Percentiles rank a stretch among this genome's conserved stretches.
Evolutionary conservation across 2,888 invertebrate species (phyloP).

Genomic region (Aleiodes leptofemur): DNA sequence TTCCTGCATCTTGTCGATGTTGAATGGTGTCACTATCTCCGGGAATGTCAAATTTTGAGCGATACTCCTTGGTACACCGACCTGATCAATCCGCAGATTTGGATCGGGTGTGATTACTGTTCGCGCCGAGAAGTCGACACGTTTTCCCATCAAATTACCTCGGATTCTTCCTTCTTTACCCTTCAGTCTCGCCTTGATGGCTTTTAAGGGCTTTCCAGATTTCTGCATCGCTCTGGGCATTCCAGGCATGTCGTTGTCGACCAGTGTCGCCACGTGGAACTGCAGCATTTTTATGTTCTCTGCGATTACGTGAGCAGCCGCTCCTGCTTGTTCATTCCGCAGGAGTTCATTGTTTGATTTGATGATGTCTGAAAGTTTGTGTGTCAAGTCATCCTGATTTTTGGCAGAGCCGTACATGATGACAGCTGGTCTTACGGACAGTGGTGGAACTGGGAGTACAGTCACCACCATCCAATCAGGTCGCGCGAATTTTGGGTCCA

Average conservation of each 20-base stretch:
- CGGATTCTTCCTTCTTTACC: conserved; percentile 99
- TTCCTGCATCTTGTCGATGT: conserved; percentile 96
- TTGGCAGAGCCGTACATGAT: conserved; percentile 99
- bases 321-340: conserved; percentile 96
- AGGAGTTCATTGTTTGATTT: conserved; percentile 97
- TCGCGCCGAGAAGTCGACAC: conserved; percentile 99
- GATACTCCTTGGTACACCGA: conserved; percentile 98
- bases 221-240: conserved; percentile 99
- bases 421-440: conserved; percentile 97
- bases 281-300: conserved; percentile 99
- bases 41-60: conserved; percentile 99
- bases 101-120: conserved; percentile 99
- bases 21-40: conserved; percentile 99
- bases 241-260: conserved; percentile 99
- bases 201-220: conserved; percentile 98
- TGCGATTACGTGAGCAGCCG: conserved; percentile 96
- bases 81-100: conserved; percentile 95
- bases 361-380: conserved; percentile 98
- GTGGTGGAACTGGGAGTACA: conserved; percentile 96
- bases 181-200: conserved; percentile 95
- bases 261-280: conserved; percentile 98
- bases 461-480: conserved; percentile 99
- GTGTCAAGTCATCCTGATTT: conserved; percentile 99
- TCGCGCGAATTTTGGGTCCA: conserved; percentile 98
- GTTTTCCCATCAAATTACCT: conserved; percentile 99